Base-by-base conservation (phyloP, 2,113 vertebrate genomes). In the Scopus umbretta region DNA sequence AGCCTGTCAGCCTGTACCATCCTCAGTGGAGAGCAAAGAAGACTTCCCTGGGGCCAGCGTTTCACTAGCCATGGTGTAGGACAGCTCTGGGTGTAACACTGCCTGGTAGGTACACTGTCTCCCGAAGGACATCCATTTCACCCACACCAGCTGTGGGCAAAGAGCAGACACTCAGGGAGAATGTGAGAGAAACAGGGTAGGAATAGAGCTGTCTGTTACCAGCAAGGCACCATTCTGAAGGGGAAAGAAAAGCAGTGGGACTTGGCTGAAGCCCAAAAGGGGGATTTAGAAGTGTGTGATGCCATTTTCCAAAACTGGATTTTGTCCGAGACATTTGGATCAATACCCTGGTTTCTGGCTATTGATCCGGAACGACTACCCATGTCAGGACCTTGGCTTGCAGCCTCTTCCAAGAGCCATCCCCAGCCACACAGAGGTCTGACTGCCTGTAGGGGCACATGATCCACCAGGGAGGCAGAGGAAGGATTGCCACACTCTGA, bases 291-390 rank as follows among this genome's bases (percentile, higher is more conserved):
- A 89, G 26, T 63, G 22, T 80, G 49, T 52, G 27, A 75, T 80
- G 25, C 23, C 25, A 65, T 78, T 88, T 91, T 16, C 27, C 27
- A 72, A 67, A 79, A 23, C 29, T 87, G 80, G 68, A 79, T 94
- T 94, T 91, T 92, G 56, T 53, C 43, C 80, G 75, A 56, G 34
- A 81, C 47, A 42, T 26, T 89, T 91, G 61, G 55, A 91, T 81
- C 55, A 56, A 67, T 47, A 78, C 23, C 16, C 8, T 40, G 6
- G 1, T 8, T 92, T 90, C 75, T 65, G 34, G 43, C 14, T 9
- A 81, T 65, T 91, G 36, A 79, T 62, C 34, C 3, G 2, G 38
- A 94, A 84, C 12, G 11, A 42, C 32, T 86, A 62, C 15, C 13
- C 5, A 32, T 53, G 40, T 72, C 49, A 67, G 65, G 45, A 76